Evolutionary conservation across 2,888 invertebrate genomes (phyloP).

Genomic region (Fissipunctia ypsillon): DNA sequence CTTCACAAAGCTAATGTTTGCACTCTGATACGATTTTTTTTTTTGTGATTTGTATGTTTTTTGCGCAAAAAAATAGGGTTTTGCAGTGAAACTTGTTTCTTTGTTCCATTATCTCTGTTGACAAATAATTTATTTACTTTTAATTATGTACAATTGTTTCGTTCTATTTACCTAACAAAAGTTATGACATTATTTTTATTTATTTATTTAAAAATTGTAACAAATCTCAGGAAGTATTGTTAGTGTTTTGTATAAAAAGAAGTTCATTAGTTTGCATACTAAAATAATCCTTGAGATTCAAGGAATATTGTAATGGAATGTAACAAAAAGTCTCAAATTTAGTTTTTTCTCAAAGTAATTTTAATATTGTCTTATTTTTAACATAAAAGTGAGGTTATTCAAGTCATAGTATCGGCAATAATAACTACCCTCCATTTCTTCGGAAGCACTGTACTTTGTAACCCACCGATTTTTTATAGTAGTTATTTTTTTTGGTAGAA

Average conservation of each 20-base stretch:
- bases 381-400: too few species aligned
- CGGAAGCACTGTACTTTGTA: too few species aligned
- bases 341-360: too few species aligned
- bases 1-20: conserved; percentile 48
- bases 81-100: conserved; percentile 19
- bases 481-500: too few species aligned
- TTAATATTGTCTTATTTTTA: too few species aligned
- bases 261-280: neutral
- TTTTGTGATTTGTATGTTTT: conserved; percentile 10
- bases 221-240: neutral
- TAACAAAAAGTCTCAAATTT: too few species aligned
- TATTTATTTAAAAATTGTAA: neutral
- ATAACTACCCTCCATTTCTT: too few species aligned
- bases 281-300: neutral
- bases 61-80: neutral
- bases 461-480: too few species aligned
- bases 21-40: conserved; percentile 28
- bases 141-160: conserved; percentile 18
- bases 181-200: neutral
- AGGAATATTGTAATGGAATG: too few species aligned
- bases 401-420: too few species aligned
- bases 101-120: conserved; percentile 25
- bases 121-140: conserved; percentile 33
- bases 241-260: neutral
- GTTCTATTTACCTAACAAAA: neutral